Evolutionary conservation across 1,140 invertebrate genomes (phyloP), one percentile per base, ranked within the genome.

Genomic region (Hestina assimilis): DNA sequence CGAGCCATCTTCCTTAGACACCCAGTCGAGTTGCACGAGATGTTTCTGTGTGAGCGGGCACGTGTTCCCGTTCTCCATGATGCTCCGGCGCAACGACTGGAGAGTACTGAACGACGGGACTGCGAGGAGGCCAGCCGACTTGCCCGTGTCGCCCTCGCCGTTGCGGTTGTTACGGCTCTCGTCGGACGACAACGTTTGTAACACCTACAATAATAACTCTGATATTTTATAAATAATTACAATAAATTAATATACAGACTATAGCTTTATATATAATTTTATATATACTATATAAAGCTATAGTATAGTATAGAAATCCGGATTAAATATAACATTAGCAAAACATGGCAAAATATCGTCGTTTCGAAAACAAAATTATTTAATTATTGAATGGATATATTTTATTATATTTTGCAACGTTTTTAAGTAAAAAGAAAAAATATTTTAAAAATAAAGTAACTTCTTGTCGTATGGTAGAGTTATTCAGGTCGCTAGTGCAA

Each of bases 1-100:
- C 0, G 97, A 97, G 1, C 98, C 98, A 87, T 99, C 98, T 80
- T 99, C 98, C 64, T 98, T 98, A 0, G 98, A 99, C 2, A 99
- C 98, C 98, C 98, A 99, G 89, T 99, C 98, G 21, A 99, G 84
- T 75, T 98, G 97, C 1, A 99, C 96, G 3, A 96, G 82, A 83
- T 96, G 94, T 83, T 96, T 96, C 72, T 96, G 95, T 0, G 95
- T 96, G 1, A 97, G 72, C 0, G 95, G 95, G 72, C 95, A 97
- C 0, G 96, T 96, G 73, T 97, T 97, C 0, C 95, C 95, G 75
- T 96, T 95, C 78, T 98, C 96, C 54, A 95, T 95, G 3, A 97
- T 97, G 19, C 95, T 96, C 77, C 95, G 95, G 26, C 95, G 90
- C 19, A 98, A 83, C 1, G 96, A 97, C 63, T 97, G 96, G 1